Evolutionary conservation across 1,140 invertebrate species (phyloP).

Genomic region (Caenorhabditis tropicalis): DNA sequence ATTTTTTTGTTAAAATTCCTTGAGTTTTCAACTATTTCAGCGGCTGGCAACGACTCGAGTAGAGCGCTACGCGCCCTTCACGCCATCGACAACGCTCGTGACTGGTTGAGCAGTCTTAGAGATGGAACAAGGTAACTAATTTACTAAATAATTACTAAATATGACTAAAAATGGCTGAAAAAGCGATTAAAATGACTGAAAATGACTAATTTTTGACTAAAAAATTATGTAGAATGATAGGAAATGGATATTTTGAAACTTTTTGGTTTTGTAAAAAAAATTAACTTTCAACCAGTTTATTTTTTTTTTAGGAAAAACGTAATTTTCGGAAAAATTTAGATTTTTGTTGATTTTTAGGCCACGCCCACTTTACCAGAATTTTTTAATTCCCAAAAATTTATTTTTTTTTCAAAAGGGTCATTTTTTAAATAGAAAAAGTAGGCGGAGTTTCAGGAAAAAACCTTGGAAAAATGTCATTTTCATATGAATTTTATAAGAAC

Average conservation of each 20-base stretch:
- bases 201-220: not conserved
- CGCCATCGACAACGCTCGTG: conserved; percentile 46
- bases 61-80: conserved; percentile 43
- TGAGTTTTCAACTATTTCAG: conserved; percentile 37
- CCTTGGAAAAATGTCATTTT: too few species aligned
- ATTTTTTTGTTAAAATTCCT: not conserved
- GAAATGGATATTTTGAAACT: too few species aligned
- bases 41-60: conserved; percentile 57
- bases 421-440: too few species aligned
- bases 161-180: too few species aligned
- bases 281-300: too few species aligned
- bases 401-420: too few species aligned
- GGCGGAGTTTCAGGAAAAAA: too few species aligned
- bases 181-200: not conserved
- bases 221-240: too few species aligned
- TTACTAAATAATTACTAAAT: too few species aligned
- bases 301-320: not conserved
- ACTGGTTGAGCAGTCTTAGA: conserved; percentile 35
- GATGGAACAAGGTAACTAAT: conserved; percentile 1
- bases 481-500: too few species aligned
- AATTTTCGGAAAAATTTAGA: not conserved
- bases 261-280: too few species aligned
- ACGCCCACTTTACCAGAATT: not conserved
- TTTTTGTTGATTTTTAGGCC: too few species aligned
- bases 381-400: not conserved